These are phyloP conservation scores for Aphis gossypii DNA, from an alignment of 1,140 invertebrate species.

Conservation along the genomic window DNA sequence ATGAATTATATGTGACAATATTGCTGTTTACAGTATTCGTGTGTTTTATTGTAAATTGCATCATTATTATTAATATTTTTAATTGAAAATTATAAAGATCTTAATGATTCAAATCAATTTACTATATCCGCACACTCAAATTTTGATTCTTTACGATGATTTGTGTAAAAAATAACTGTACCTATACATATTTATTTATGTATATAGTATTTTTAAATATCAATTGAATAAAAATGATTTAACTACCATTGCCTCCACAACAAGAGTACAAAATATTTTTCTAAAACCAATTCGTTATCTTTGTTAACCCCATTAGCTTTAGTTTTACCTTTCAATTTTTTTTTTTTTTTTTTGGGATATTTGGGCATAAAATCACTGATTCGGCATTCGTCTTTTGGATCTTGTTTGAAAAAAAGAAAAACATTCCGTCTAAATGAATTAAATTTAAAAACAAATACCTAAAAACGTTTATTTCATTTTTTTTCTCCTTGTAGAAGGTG, in stretches of 20 bases:
- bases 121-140: background rate
- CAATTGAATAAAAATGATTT: background rate
- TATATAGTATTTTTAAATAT: conserved; percentile 22
- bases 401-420: conserved; percentile 43
- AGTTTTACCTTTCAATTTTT: background rate
- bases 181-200: conserved; percentile 1
- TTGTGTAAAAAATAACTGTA: background rate
- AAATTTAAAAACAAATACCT: conserved; percentile 32
- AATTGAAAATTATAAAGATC: background rate
- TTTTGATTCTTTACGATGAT: background rate
- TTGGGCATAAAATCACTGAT: conserved; percentile 51
- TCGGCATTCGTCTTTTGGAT: conserved; percentile 51
- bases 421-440: conserved; percentile 51
- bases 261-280: conserved; percentile 55
- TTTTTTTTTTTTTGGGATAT: conserved; percentile 38
- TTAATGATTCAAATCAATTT: background rate
- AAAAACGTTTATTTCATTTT: conserved; percentile 46
- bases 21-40: conserved; percentile 30
- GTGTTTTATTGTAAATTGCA: conserved; percentile 26
- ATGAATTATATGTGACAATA: background rate
- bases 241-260: conserved; percentile 33
- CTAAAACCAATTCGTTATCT: conserved; percentile 23
- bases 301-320: conserved; percentile 30
- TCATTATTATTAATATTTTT: background rate
- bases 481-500: conserved; percentile 54